Base-by-base conservation (phyloP, 2,797 vertebrate genomes). In the Liparis tanakae region DNA sequence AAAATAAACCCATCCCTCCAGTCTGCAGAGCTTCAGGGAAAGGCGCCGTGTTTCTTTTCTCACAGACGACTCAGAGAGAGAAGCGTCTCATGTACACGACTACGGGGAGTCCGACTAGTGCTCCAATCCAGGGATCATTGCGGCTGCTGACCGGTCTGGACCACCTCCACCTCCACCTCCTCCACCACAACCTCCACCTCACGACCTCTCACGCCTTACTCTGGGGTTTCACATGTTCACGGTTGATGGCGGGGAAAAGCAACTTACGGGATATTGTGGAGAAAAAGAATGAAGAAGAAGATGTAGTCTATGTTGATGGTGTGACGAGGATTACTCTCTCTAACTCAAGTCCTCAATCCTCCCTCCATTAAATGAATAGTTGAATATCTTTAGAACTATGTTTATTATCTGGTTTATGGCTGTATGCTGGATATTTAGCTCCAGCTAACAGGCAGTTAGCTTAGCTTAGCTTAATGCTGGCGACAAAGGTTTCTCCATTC, bases 81-180 rank as follows among this genome's bases (percentile, higher is more conserved):
- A 89, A 88, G 87, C 80, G n/a, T 78, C 81, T 86, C 82, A 83
- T 79, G 70, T 76, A 83, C 71, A 80, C 58, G 67, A 83, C 67
- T 71, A 86, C 25, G 62, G 81, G 76, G 77, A 76, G 66, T 77
- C 39, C 5, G 36, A 51, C 80, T 83, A 69, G 68, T 74, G 85
- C 78, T 87, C 76, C 83, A 12, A 34, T 72, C 58, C 82, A 70
- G 74, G 68, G 73, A 60, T 80, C 60, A 30, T 57, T 61, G 67
- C 75, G 41, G 63, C 81, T 61, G 41, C 50, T 13, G 58, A 60
- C 39, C 44, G 25, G 54, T 67, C 58, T 53, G 12, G 10, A 59
- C 34, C 18, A 15, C 22, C 15, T 34, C 18, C 33, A n/a, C n/a
- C 17, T 51, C 67, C 30, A 14, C 15, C 25, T 30, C 25, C 25